Conservation (phyloP, 2,113 vertebrate species). For the Salminus brasiliensis region DNA sequence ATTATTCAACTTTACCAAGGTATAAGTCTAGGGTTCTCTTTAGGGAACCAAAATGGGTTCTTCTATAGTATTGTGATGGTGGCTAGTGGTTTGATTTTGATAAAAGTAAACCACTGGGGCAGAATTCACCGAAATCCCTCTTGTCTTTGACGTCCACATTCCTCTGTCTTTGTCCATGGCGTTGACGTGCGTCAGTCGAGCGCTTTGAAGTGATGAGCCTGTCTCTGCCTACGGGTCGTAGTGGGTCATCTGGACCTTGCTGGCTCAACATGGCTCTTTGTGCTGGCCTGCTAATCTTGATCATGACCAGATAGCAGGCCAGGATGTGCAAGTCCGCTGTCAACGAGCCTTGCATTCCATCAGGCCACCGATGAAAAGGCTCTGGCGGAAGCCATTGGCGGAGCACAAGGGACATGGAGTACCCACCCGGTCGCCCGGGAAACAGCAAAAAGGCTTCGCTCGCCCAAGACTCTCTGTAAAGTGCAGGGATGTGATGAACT, state of each 20-base stretch:
- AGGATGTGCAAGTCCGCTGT: slow-evolving; percentile 32
- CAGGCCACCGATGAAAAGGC: slow-evolving; percentile 36
- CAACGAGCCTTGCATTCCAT: slow-evolving; percentile 41
- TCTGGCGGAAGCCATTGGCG: neutral
- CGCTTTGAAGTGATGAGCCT: slow-evolving; percentile 30
- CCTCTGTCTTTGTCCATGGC: neutral
- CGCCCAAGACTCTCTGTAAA: neutral
- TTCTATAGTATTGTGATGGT: too few species aligned
- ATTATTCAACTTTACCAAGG: too few species aligned
- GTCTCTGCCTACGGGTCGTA: slow-evolving; percentile 21
- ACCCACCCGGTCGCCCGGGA: slow-evolving; percentile 10
- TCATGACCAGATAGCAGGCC: slow-evolving; percentile 32
- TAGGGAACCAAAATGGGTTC: too few species aligned
- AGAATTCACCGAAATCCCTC: neutral
- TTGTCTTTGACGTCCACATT: neutral
- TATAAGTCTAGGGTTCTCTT: too few species aligned
- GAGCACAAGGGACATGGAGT: slow-evolving; percentile 7
- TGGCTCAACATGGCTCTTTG: slow-evolving; percentile 39
- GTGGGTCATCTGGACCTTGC: slow-evolving; percentile 41
- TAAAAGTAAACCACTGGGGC: neutral
- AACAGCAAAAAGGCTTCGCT: neutral
- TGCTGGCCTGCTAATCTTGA: slow-evolving; percentile 44
- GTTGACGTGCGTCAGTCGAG: slow-evolving; percentile 30
- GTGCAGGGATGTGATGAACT: neutral
- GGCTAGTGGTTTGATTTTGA: neutral